Base-by-base conservation (phyloP, 1,140 invertebrate species). In the Heliconius nattereri region DNA sequence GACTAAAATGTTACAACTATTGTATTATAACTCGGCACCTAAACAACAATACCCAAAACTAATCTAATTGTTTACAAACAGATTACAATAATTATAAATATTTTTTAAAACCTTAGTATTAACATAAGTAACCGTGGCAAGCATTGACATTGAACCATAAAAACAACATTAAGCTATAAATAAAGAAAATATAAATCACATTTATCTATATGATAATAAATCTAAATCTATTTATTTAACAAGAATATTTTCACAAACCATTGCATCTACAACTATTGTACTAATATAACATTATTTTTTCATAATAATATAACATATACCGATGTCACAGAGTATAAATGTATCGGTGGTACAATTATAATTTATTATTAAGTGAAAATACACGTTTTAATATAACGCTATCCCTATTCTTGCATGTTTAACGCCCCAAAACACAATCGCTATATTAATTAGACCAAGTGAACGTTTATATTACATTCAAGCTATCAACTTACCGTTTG, bases 381-480 rank as follows among this genome's bases (percentile, higher is more conserved):
- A 45, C 11, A 66, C 60, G 26, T 26, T n/a, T 26, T 3, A 23
- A 57, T 66, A 76, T 3, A 71, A 32, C 19, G 32, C 60, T 32
- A 71, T 71, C 70, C 76, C 70, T 77, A 72, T 77, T 71, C 71
- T 75, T 70, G 78, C 73, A 80, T 75, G 70, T 66, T 57, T 57
- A 75, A 57, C 78, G 40, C 40, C 73, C 29, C 26, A 60, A 52
- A 71, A 75, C 57, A 45, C 66, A 70, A 57, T 71, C 29, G 72
- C 73, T 76, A 76, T 80, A 76, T 76, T 80, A 80, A 76, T 80
- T 80, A 79, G 29, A 75, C 73, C 60, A 52, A 72, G 49, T 32
- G 66, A 79, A 54, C 45, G 78, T 57, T 80, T 70, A 76, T 54
- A 76, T 80, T 76, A 80, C 78, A 49, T 45, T 72, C 49, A 73